phyloP scores from a whole-genome alignment of 1,140 invertebrate species.

The Trachymyrmex cornetzi region DNA sequence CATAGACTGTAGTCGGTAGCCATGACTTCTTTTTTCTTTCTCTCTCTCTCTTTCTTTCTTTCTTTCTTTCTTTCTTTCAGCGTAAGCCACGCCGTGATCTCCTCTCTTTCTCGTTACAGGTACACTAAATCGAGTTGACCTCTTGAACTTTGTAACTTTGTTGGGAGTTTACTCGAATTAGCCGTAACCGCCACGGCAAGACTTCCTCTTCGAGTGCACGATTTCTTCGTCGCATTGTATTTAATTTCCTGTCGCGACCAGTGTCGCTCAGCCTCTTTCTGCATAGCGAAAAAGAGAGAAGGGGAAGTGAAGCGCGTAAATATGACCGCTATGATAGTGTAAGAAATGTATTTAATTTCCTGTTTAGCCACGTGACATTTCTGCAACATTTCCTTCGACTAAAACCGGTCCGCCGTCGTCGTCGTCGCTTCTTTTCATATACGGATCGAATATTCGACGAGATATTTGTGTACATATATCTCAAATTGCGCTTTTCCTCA shows the following conservation, averaged over 20 bases:
- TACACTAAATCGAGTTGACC: conserved; percentile 73
- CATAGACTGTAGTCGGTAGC: neutral
- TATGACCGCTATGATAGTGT: conserved; percentile 29
- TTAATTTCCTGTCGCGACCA: conserved; percentile 68
- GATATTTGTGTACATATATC: neutral
- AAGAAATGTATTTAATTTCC: conserved; percentile 67
- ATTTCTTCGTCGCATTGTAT: conserved; percentile 52
- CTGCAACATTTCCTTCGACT: neutral
- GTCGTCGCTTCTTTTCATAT: neutral
- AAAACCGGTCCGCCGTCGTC: conserved; percentile 43
- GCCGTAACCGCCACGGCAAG: conserved; percentile 65
- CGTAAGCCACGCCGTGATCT: conserved; percentile 37
- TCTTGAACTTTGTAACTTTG: conserved; percentile 74
- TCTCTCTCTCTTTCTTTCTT: neutral
- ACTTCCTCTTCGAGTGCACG: conserved; percentile 62
- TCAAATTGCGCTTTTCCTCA: neutral
- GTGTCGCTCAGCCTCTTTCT: conserved; percentile 39
- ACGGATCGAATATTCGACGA: neutral
- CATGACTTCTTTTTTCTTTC: neutral
- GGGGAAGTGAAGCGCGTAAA: conserved; percentile 32
- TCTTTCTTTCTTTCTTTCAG: neutral
- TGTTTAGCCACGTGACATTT: conserved; percentile 5
- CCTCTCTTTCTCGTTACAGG: conserved; percentile 66
- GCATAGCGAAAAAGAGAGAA: neutral
- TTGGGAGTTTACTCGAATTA: conserved; percentile 71